phyloP scores from a whole-genome alignment of 1,140 invertebrate genomes.

The Thereuonema tuberculata region DNA sequence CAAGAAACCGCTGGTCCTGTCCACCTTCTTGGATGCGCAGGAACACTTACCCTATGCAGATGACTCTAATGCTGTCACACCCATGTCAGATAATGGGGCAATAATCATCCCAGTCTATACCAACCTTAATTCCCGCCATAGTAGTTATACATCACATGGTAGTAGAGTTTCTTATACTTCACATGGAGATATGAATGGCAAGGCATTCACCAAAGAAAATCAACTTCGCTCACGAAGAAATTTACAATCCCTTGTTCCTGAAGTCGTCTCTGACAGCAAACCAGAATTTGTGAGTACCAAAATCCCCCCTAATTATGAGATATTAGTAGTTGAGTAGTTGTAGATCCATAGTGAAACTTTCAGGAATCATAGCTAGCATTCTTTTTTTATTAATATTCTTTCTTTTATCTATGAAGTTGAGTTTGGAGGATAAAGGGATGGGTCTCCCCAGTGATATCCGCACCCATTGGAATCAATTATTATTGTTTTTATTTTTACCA shows the following conservation, averaged over 20 bases:
- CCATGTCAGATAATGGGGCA: slow-evolving; percentile 91
- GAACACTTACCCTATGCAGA: slow-evolving; percentile 94
- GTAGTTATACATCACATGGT: slow-evolving; percentile 85
- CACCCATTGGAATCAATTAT: too few species aligned
- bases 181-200: slow-evolving; percentile 66
- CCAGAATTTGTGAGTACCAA: slow-evolving; percentile 12
- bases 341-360: too few species aligned
- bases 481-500: too few species aligned
- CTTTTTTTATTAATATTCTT: neutral
- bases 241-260: slow-evolving; percentile 20
- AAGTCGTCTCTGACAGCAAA: slow-evolving; percentile 15
- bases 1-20: slow-evolving; percentile 81
- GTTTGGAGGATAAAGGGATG: too few species aligned
- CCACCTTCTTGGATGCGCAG: slow-evolving; percentile 87
- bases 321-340: too few species aligned
- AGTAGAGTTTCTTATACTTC: slow-evolving; percentile 84
- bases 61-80: slow-evolving; percentile 92
- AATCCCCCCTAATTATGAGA: too few species aligned
- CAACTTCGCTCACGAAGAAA: slow-evolving; percentile 48
- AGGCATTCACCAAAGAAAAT: slow-evolving; percentile 66
- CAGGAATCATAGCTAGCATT: too few species aligned
- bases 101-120: slow-evolving; percentile 76
- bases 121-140: slow-evolving; percentile 57
- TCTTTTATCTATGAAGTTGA: neutral
- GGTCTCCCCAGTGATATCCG: too few species aligned